Conservation (phyloP, 2,797 vertebrate genomes). For the Hippoglossus hippoglossus region DNA sequence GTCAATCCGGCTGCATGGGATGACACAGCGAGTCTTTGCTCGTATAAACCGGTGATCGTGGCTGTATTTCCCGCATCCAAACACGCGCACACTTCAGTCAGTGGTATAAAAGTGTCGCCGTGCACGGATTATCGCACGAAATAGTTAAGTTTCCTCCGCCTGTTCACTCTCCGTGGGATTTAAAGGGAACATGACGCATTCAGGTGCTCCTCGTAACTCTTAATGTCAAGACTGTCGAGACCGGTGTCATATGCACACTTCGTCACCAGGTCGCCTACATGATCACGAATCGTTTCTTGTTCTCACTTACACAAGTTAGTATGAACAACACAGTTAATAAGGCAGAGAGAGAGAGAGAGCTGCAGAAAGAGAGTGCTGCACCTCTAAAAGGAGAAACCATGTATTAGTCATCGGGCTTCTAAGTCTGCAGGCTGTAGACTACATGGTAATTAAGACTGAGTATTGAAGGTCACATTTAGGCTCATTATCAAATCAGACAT, state of each 20-base stretch:
- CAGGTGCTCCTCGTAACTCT: conserved; percentile 39
- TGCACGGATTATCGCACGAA: conserved; percentile 25
- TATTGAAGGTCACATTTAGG: not conserved
- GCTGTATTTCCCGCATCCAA: conserved; percentile 15
- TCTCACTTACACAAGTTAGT: too few relatives aligned
- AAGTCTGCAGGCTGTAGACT: too few relatives aligned
- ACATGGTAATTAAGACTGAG: too few relatives aligned
- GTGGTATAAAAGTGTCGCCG: conserved; percentile 11
- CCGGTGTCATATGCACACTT: not conserved
- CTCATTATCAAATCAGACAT: not conserved
- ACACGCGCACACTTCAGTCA: not conserved
- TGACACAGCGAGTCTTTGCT: conserved; percentile 9
- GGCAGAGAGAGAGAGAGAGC: not conserved
- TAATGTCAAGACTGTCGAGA: not conserved
- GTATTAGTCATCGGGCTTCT: not conserved
- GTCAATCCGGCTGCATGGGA: conserved; percentile 24
- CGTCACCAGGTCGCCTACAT: not conserved
- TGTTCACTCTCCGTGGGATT: conserved; percentile 78
- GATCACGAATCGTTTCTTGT: not conserved
- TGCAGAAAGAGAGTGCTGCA: not conserved
- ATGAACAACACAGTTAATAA: too few relatives aligned
- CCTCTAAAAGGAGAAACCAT: not conserved
- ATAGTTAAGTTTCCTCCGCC: conserved; percentile 75
- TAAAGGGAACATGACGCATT: conserved; percentile 82
- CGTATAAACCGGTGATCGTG: not conserved